These are phyloP conservation scores for Axea sp. DNA, from an alignment of 2,888 invertebrate genomes.

Conservation along the genomic window DNA sequence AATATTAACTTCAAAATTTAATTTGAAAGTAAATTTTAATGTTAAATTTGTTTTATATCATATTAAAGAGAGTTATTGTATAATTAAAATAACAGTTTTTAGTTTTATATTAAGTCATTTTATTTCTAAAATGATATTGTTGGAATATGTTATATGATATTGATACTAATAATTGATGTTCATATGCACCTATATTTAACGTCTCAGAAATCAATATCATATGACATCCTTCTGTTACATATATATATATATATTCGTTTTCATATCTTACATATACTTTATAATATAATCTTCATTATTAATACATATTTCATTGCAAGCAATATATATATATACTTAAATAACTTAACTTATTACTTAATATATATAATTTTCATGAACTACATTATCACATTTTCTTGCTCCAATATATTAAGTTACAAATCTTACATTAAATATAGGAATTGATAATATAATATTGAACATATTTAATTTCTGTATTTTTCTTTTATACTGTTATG, in stretches of 20 bases:
- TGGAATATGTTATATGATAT: constrained; percentile 70
- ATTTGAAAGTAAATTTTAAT: no score
- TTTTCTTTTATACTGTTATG: no score
- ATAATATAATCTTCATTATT: constrained; percentile 64
- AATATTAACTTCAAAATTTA: no score
- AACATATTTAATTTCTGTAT: no score
- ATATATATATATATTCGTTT: constrained; percentile 52
- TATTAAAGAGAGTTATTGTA: no score
- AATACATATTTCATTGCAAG: constrained; percentile 63
- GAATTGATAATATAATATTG: no score
- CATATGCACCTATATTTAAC: constrained; percentile 78
- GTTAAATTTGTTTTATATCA: no score
- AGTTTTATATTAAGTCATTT: no score
- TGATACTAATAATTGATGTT: constrained; percentile 69
- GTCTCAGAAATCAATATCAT: constrained; percentile 74
- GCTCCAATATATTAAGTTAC: constrained; percentile 30
- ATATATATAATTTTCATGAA: constrained; percentile 39
- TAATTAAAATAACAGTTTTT: no score
- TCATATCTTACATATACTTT: constrained; percentile 47
- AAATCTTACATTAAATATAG: constrained; percentile 15
- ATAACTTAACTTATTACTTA: constrained; percentile 34
- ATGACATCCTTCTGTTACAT: constrained; percentile 69
- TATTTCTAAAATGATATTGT: constrained; percentile 28
- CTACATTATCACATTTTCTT: constrained; percentile 65
- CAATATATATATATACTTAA: constrained; percentile 64